These are phyloP conservation scores for Apodemus speciosus DNA, from an alignment of 2,113 vertebrate species.

Conservation along the genomic window DNA sequence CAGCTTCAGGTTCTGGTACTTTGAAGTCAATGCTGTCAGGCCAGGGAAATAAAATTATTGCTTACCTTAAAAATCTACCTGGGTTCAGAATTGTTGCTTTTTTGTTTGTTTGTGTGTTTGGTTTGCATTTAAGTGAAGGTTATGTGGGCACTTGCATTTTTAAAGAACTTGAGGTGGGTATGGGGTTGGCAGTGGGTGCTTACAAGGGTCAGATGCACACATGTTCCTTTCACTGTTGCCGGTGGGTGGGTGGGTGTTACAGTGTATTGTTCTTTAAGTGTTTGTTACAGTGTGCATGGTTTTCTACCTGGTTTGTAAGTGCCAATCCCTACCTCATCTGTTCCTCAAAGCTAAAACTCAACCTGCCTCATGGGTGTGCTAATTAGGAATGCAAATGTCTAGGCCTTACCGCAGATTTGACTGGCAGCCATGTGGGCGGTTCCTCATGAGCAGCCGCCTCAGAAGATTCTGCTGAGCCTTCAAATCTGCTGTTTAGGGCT, in stretches of 20 bases:
- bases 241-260: neutral
- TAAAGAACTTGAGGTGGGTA: no score
- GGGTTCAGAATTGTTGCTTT: conserved; percentile 29
- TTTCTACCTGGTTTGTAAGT: neutral
- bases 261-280: neutral
- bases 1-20: conserved; percentile 83
- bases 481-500: neutral
- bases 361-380: neutral
- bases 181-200: neutral
- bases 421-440: neutral
- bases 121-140: neutral
- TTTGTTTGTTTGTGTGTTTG: no score
- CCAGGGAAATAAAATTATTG: conserved; percentile 81
- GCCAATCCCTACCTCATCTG: neutral
- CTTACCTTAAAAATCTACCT: conserved; percentile 60
- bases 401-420: neutral
- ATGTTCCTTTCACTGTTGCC: accelerated
- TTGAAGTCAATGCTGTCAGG: conserved; percentile 81
- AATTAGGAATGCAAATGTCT: neutral
- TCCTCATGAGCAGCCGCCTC: neutral
- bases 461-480: neutral
- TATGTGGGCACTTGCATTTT: neutral
- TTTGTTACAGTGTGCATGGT: accelerated
- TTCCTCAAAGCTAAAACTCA: neutral
- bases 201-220: accelerated